phyloP scores from a whole-genome alignment of 1,140 invertebrate genomes.

The Dreissena polymorpha region DNA sequence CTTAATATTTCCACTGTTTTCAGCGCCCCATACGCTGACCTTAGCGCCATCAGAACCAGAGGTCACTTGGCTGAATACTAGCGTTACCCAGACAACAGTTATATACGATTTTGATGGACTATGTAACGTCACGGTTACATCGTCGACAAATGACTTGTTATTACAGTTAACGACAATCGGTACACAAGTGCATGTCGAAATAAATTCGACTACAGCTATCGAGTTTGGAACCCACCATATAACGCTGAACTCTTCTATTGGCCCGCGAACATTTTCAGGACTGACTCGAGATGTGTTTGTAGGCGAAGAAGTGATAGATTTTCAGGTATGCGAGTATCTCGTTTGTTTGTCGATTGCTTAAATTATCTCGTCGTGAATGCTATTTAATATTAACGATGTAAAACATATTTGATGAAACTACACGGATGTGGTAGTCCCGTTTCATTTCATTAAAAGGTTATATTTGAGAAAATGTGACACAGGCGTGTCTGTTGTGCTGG shows the following conservation, averaged over 20 bases:
- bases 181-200: too few relatives aligned
- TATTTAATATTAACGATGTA: too few relatives aligned
- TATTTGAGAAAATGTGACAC: too few relatives aligned
- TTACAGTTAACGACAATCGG: too few relatives aligned
- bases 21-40: conserved; percentile 35
- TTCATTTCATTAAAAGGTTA: too few relatives aligned
- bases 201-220: too few relatives aligned
- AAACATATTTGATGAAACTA: too few relatives aligned
- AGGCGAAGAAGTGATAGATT: conserved; percentile 21
- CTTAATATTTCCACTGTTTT: neutral
- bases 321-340: conserved; percentile 17
- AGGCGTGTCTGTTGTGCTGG: too few relatives aligned
- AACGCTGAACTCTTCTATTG: neutral
- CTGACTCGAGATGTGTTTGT: conserved; percentile 17
- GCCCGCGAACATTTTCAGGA: neutral
- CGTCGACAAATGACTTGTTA: too few relatives aligned
- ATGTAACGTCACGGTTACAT: conserved; percentile 34
- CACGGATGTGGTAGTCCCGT: too few relatives aligned
- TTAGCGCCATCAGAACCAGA: neutral
- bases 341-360: neutral
- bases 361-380: too few relatives aligned
- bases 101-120: conserved; percentile 33
- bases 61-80: conserved; percentile 44
- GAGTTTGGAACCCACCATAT: too few relatives aligned
- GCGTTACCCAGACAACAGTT: neutral